Percentiles rank a stretch among this genome's conserved stretches.
Evolutionary conservation across 2,797 vertebrate genomes (phyloP).

Genomic region (Erithacus rubecula): DNA sequence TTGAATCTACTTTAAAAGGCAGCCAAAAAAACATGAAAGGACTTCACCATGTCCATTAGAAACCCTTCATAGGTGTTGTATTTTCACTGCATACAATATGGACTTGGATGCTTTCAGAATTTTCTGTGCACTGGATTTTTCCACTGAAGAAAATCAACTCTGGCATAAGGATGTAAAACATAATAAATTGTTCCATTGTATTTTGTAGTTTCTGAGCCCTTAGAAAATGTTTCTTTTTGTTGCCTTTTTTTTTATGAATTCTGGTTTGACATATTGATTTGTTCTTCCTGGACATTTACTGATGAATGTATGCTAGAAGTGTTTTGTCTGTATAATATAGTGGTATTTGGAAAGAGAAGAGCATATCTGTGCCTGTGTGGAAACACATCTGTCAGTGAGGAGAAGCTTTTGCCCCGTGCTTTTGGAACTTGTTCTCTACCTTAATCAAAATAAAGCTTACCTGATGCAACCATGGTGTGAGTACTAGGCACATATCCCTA

Average conservation of each 20-base stretch:
- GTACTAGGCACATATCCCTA: fast-evolving
- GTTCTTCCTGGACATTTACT: background rate
- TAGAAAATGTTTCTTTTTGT: background rate
- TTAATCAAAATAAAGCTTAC: conserved; percentile 14
- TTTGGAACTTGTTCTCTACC: background rate
- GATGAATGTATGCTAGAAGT: background rate
- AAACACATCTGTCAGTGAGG: background rate
- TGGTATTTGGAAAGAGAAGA: background rate
- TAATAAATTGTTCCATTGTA: background rate
- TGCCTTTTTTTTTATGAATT: background rate
- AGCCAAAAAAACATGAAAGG: background rate
- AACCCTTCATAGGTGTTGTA: background rate
- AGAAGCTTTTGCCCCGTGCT: background rate
- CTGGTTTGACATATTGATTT: background rate
- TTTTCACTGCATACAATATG: background rate
- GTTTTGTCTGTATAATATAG: background rate
- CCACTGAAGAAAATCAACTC: background rate
- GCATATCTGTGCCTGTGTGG: background rate
- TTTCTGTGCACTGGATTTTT: background rate
- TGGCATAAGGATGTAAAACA: background rate
- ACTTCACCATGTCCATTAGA: background rate
- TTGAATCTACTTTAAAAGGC: conserved; percentile 5
- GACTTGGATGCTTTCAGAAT: background rate
- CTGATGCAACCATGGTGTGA: background rate
- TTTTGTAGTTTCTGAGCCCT: background rate